These are phyloP conservation scores for Drosophila ezoana DNA, from an alignment of 2,888 invertebrate species.

Conservation along the genomic window DNA sequence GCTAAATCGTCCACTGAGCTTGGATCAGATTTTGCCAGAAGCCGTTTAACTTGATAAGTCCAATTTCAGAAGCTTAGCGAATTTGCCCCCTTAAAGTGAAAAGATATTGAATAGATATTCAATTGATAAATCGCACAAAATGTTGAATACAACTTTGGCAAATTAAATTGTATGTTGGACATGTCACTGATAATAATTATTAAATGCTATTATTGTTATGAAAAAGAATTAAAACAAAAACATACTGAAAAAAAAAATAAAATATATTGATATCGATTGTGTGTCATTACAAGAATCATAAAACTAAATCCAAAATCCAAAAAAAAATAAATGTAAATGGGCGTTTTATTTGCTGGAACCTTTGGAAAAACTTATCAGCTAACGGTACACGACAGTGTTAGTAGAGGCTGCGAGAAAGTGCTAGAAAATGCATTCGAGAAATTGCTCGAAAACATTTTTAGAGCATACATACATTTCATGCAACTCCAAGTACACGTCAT, in stretches of 20 bases:
- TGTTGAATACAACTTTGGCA: slow-evolving; percentile 27
- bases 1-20: slow-evolving; percentile 24
- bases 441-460: background rate
- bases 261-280: slow-evolving; percentile 71
- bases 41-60: slow-evolving; percentile 11
- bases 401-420: background rate
- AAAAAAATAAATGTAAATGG: slow-evolving; percentile 24
- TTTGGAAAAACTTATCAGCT: slow-evolving; percentile 2
- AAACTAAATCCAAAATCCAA: slow-evolving; percentile 18
- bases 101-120: slow-evolving; percentile 27
- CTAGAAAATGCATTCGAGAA: background rate
- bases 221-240: slow-evolving; percentile 13
- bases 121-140: slow-evolving; percentile 20
- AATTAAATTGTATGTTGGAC: slow-evolving; percentile 36
- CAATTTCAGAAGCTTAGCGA: slow-evolving; percentile 33
- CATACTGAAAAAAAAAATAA: slow-evolving; percentile 29
- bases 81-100: slow-evolving; percentile 5
- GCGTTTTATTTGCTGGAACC: slow-evolving; percentile 38
- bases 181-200: slow-evolving; percentile 56
- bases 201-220: slow-evolving; percentile 77
- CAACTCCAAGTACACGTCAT: slow-evolving; percentile 45
- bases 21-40: slow-evolving; percentile 17
- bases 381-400: background rate
- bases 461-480: background rate
- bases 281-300: slow-evolving; percentile 61